These are phyloP conservation scores for Atrina japonica DNA, from an alignment of 2,888 invertebrate species.

Conservation along the genomic window DNA sequence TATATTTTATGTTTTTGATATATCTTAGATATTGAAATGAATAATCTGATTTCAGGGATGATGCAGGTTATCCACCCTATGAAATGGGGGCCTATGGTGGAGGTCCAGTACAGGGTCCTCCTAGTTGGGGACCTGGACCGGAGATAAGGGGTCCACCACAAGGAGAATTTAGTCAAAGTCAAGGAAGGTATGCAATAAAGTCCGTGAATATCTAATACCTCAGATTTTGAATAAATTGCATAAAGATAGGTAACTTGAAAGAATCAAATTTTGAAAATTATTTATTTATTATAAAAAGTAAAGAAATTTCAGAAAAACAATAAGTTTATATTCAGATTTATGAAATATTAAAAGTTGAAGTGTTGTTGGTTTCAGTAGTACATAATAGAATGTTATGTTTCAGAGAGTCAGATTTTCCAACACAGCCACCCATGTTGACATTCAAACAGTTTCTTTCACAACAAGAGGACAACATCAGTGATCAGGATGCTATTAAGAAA, in stretches of 20 bases:
- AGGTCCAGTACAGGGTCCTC: constrained; percentile 53
- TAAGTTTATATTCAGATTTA: no score
- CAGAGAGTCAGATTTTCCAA: constrained; percentile 83
- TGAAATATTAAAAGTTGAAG: no score
- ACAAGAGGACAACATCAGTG: constrained; percentile 96
- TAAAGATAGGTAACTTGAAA: no score
- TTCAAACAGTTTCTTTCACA: constrained; percentile 97
- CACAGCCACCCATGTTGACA: constrained; percentile 97
- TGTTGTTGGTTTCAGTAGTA: no score
- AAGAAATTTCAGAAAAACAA: no score
- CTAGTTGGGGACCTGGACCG: constrained; percentile 62
- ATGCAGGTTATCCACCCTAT: constrained; percentile 62
- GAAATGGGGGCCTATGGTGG: constrained; percentile 66
- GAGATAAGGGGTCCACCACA: constrained; percentile 61
- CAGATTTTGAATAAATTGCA: no score
- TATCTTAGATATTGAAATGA: no score
- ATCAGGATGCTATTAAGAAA: constrained; percentile 97
- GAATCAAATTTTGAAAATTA: no score
- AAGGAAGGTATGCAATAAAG: constrained; percentile 47
- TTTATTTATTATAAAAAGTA: no score
- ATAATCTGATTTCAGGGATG: constrained; percentile 70
- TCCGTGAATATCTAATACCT: neutral
- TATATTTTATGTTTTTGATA: no score
- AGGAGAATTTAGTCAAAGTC: constrained; percentile 54
- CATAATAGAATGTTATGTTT: constrained; percentile 25